phyloP scores from a whole-genome alignment of 2,888 invertebrate species.

The Synergus japonicus region DNA sequence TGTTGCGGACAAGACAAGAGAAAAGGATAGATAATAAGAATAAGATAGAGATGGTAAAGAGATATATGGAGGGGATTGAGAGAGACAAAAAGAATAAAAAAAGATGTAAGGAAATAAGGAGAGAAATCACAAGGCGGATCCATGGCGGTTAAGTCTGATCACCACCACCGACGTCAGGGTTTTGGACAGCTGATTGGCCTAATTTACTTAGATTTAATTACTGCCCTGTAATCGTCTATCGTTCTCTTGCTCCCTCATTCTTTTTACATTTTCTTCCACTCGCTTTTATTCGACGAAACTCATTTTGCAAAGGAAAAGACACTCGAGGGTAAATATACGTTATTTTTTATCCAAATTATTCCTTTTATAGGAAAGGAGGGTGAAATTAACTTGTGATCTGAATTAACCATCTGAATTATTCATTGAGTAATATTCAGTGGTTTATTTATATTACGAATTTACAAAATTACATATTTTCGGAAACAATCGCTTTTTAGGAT shows the following conservation, averaged over 20 bases:
- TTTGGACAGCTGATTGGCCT: slow-evolving; percentile 68
- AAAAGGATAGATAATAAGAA: slow-evolving; percentile 54
- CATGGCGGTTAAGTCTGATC: slow-evolving; percentile 43
- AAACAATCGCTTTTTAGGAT: no score
- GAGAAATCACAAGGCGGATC: slow-evolving; percentile 32
- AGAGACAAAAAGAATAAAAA: slow-evolving; percentile 53
- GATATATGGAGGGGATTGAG: slow-evolving; percentile 48
- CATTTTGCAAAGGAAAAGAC: slow-evolving; percentile 34
- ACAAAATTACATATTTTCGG: no score
- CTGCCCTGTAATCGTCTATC: slow-evolving; percentile 59
- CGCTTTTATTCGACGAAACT: slow-evolving; percentile 50
- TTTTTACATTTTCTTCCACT: slow-evolving; percentile 41
- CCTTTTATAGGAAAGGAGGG: background rate
- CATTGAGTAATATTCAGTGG: background rate
- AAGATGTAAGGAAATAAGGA: slow-evolving; percentile 49
- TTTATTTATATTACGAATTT: no score
- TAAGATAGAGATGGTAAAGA: slow-evolving; percentile 48
- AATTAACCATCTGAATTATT: background rate
- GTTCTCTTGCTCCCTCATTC: slow-evolving; percentile 47
- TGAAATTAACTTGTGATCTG: slow-evolving; percentile 1
- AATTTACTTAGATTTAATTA: slow-evolving; percentile 76
- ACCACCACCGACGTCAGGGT: slow-evolving; percentile 53
- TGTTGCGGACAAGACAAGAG: slow-evolving; percentile 56
- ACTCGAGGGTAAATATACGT: slow-evolving; percentile 12
- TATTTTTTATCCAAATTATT: background rate